Percentiles rank a stretch among this genome's conserved stretches.
These are phyloP conservation scores for Drosophila setifemur DNA, from an alignment of 1,140 invertebrate genomes.

Conservation along the genomic window DNA sequence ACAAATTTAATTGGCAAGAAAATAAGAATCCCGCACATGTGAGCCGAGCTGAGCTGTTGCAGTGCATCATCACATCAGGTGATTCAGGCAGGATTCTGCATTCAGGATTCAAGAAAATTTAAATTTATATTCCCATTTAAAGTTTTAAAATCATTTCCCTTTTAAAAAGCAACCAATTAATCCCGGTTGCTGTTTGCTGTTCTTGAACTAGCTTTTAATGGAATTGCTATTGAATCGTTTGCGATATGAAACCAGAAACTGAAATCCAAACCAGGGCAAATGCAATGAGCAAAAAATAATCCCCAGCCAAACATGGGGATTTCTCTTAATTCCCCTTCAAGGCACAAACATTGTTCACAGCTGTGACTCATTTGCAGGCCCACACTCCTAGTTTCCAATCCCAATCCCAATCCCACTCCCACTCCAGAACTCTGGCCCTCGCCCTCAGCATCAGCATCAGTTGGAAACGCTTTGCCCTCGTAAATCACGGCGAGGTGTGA, in stretches of 20 bases:
- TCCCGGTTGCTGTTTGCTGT: too few relatives aligned
- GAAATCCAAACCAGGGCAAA: too few relatives aligned
- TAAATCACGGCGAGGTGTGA: slow-evolving; percentile 43
- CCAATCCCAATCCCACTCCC: too few relatives aligned
- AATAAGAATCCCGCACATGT: not conserved
- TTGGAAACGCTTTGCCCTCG: slow-evolving; percentile 6
- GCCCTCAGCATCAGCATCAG: not conserved
- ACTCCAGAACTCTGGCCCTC: not conserved
- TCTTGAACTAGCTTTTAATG: too few relatives aligned
- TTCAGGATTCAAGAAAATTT: too few relatives aligned
- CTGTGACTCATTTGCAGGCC: slow-evolving; percentile 1
- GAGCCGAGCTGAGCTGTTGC: not conserved
- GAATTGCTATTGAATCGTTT: too few relatives aligned
- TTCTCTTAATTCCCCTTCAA: slow-evolving; percentile 4
- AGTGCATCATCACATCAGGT: too few relatives aligned
- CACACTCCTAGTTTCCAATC: not conserved
- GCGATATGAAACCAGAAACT: too few relatives aligned
- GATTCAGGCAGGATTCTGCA: too few relatives aligned
- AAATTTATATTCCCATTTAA: too few relatives aligned
- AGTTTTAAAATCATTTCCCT: not conserved
- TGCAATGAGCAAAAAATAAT: not conserved
- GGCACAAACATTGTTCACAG: not conserved
- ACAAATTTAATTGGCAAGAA: slow-evolving; percentile 33
- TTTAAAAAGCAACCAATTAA: too few relatives aligned
- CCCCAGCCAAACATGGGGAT: slow-evolving; percentile 3